A percentile compares a stretch with the other conserved stretches of the same genome.
Evolutionary conservation across 2,888 invertebrate species (phyloP).

Genomic region (Cephus pygmeus): DNA sequence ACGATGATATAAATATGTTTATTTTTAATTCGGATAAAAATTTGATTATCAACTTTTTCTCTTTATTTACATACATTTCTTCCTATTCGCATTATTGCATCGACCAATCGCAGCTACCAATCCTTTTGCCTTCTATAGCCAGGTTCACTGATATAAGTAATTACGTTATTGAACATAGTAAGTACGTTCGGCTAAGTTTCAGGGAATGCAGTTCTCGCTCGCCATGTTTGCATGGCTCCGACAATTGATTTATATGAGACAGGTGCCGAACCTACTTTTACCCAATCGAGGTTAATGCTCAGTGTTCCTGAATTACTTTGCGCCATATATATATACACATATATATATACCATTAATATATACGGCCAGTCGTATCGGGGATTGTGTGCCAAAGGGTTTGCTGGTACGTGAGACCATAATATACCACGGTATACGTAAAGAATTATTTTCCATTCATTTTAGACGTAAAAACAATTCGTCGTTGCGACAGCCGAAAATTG

Average conservation of each 20-base stretch:
- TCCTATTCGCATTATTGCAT: background rate
- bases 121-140: background rate
- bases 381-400: background rate
- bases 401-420: background rate
- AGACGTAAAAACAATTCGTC: background rate
- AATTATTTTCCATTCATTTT: background rate
- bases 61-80: background rate
- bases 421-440: background rate
- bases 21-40: background rate
- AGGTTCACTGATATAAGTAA: constrained; percentile 31
- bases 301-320: constrained; percentile 34
- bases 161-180: constrained; percentile 37
- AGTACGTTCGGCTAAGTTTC: constrained; percentile 26
- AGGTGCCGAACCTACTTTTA: constrained; percentile 38
- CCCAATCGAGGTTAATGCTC: constrained; percentile 37
- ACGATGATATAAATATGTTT: background rate
- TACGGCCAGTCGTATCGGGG: background rate
- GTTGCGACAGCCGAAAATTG: background rate
- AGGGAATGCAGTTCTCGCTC: constrained; percentile 32
- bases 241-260: constrained; percentile 47
- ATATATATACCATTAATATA: background rate
- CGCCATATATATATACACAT: constrained; percentile 14
- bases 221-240: constrained; percentile 8
- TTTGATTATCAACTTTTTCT: background rate
- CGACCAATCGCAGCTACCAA: background rate